Conservation (phyloP, 1,140 invertebrate genomes). For the Nomia melanderi region DNA sequence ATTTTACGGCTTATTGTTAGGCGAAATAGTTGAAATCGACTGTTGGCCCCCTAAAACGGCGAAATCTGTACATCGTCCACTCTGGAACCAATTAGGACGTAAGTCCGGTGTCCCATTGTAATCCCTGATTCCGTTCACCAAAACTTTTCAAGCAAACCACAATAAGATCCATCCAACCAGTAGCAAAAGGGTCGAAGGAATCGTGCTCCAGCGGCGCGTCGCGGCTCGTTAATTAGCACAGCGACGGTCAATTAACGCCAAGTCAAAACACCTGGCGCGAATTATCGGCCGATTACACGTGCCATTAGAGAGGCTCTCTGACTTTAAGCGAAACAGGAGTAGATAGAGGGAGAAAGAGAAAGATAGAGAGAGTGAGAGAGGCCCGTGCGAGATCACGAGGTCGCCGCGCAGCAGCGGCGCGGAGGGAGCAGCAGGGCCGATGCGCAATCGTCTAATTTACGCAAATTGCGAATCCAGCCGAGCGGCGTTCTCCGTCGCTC, state of each 20-base stretch:
- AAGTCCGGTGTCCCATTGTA: too few species aligned
- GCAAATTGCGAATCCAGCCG: conserved; percentile 73
- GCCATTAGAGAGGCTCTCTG: conserved; percentile 59
- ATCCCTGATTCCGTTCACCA: too few species aligned
- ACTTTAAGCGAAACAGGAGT: conserved; percentile 23
- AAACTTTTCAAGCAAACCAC: too few species aligned
- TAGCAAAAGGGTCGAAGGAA: too few species aligned
- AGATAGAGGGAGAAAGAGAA: too few species aligned
- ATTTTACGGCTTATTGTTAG: too few species aligned
- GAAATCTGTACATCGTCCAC: too few species aligned
- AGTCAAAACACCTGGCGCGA: conserved; percentile 63
- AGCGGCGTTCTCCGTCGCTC: conserved; percentile 14
- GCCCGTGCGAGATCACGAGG: conserved; percentile 10
- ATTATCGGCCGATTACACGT: conserved; percentile 70
- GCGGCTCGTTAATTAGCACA: conserved; percentile 47
- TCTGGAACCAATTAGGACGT: too few species aligned
- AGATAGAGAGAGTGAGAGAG: background rate
- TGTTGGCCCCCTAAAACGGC: too few species aligned
- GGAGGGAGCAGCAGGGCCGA: conserved; percentile 1
- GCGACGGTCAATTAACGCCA: conserved; percentile 51
- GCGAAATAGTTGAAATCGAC: too few species aligned
- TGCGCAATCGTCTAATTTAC: conserved; percentile 79
- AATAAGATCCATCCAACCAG: too few species aligned
- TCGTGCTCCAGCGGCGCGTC: too few species aligned
- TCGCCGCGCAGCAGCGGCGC: background rate